Evolutionary conservation across 30 jellyfish, hydroid and myxozoan genomes (phyloP).

Genomic region (Hydractinia symbiolongicarpus): DNA sequence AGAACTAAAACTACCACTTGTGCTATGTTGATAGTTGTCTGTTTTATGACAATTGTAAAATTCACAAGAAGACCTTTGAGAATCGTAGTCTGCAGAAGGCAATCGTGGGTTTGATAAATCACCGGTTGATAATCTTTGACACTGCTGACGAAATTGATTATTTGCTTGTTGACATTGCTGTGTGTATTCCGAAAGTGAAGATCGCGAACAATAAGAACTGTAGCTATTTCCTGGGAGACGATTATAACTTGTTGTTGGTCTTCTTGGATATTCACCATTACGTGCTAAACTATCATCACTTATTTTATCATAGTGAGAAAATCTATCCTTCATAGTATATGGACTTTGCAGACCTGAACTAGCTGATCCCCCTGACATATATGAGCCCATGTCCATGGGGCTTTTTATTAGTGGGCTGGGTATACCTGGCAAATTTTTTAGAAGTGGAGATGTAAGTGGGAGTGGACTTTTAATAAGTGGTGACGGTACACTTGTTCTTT

Average conservation of each 20-base stretch:
- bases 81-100: conserved; percentile 22
- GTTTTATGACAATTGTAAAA: conserved; percentile 4
- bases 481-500: background rate
- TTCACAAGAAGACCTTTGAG: conserved; percentile 2
- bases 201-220: background rate
- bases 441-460: conserved; percentile 11
- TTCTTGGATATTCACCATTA: conserved; percentile 4
- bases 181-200: conserved; percentile 39
- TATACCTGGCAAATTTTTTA: conserved; percentile 31
- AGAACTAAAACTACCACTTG: background rate
- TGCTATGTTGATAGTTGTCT: background rate
- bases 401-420: conserved; percentile 40
- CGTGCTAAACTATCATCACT: conserved; percentile 3
- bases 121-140: conserved; percentile 37
- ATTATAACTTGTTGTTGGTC: background rate
- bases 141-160: conserved; percentile 30
- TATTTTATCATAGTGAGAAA: background rate
- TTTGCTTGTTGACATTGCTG: conserved; percentile 44
- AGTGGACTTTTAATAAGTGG: conserved; percentile 23
- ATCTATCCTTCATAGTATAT: conserved; percentile 17
- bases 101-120: conserved; percentile 20
- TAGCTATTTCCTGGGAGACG: conserved; percentile 13
- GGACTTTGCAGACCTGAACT: conserved; percentile 37
- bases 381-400: conserved; percentile 20
- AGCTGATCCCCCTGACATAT: conserved; percentile 23